Evolutionary conservation across 2,113 vertebrate species (phyloP), one percentile per base, ranked within the genome.

Genomic region (Procavia capensis): DNA sequence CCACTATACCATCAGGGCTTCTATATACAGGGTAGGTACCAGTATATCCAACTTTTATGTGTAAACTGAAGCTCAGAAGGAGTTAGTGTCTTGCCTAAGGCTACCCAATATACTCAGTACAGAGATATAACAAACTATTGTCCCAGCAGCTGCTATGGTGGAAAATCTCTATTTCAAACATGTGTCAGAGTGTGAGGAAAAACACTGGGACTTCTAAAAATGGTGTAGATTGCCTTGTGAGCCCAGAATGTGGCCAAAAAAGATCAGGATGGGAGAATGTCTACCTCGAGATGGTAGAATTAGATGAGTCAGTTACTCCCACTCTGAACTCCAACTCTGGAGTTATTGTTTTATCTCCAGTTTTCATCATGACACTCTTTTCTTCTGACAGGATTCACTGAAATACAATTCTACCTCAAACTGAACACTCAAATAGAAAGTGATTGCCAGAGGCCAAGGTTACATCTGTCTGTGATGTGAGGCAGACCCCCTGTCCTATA

Each of bases 301-400:
- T 31, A 41, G 20, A 36, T 85, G 86, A 83, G 85, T 93, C 94
- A 90, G 41, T 88, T 93, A 31, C 70, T 76, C 59, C n/a, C 22
- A 57, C 14, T 14, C 74, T 43, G 75, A 22, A 75, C n/a, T n/a
- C 59, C n/a, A 25, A 57, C 14, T 14, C 74, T 43, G 75, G 25
- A 75, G 31, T 96, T 92, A 93, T 81, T 91, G 19, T n/a, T 27
- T 89, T 43, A 87, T 88, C 76, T 87, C 81, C 7, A 29, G 5
- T 43, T 70, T 96, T 94, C 93, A 50, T 43, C 34, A 7, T 0
- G 75, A 41, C 64, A 47, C 86, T 22, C 45, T 59, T 79, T 89
- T 25, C 50, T 92, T 84, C 63, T 24, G 31, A 61, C 47, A 92
- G 86, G 47, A 88, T 64, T 59, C 66, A 57, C 80, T 29, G 3